Conservation (phyloP, 2,797 vertebrate species). For the Gorsachius magnificus region DNA sequence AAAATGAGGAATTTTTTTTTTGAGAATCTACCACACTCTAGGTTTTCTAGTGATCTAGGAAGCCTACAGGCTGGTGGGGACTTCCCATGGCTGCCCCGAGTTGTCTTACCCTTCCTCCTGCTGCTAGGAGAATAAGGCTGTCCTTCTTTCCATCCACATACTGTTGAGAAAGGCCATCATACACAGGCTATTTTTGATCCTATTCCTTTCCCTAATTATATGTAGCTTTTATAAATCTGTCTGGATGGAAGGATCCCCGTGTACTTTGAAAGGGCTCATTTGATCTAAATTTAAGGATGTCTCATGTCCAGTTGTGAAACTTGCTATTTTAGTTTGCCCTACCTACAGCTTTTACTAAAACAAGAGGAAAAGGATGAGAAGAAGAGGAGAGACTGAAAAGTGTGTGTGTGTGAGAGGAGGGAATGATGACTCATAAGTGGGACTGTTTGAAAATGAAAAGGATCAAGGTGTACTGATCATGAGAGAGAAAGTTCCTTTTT, state of each 20-base stretch:
- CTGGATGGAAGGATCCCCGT: neutral
- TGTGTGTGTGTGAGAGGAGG: neutral
- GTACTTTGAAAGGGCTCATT: conserved; percentile 31
- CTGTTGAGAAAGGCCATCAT: neutral
- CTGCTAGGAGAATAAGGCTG: neutral
- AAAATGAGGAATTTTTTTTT: neutral
- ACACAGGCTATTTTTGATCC: conserved; percentile 18
- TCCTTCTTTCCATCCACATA: neutral
- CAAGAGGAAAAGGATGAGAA: conserved; percentile 35
- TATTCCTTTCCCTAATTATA: conserved; percentile 57
- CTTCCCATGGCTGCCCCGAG: neutral
- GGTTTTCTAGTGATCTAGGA: neutral
- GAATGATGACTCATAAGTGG: conserved; percentile 34
- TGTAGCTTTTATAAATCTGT: conserved; percentile 35
- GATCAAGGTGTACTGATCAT: neutral
- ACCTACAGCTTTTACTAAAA: conserved; percentile 54
- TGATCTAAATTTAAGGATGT: conserved; percentile 60
- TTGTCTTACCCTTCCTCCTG: neutral
- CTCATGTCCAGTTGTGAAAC: conserved; percentile 60
- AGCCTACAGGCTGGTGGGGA: neutral
- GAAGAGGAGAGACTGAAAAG: neutral
- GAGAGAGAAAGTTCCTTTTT: neutral
- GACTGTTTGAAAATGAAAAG: conserved; percentile 9
- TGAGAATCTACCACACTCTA: neutral
- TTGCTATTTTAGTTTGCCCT: conserved; percentile 43